Evolutionary conservation across 2,797 vertebrate species (phyloP).

Genomic region (Sternotherus odoratus): DNA sequence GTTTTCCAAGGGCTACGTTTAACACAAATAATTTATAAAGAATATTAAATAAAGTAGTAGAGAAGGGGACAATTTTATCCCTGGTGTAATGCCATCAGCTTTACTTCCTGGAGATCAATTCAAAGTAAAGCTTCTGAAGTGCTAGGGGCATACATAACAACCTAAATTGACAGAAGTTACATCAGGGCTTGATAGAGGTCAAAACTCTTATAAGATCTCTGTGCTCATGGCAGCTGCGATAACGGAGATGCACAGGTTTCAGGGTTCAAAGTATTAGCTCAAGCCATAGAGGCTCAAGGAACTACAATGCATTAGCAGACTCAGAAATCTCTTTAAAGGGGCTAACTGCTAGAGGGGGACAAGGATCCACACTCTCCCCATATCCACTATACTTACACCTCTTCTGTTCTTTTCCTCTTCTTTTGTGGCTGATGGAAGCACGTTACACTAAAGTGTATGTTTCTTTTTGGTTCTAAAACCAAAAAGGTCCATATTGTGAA

Average conservation of each 20-base stretch:
- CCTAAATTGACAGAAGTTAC: rapidly evolving
- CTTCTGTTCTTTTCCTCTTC: neutral
- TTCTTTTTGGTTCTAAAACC: conserved; percentile 1
- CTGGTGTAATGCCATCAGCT: neutral
- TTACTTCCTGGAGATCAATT: rapidly evolving
- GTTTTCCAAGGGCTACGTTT: neutral
- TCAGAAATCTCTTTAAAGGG: neutral
- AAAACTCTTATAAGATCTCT: neutral
- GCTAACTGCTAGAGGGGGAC: neutral
- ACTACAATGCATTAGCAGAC: neutral
- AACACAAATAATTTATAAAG: neutral
- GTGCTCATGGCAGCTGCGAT: neutral
- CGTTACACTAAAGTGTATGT: neutral
- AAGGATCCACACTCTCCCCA: neutral
- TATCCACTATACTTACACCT: too few species aligned
- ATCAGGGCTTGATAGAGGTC: neutral
- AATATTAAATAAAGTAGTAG: neutral
- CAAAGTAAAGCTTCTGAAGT: neutral
- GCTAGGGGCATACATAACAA: neutral
- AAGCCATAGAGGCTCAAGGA: neutral
- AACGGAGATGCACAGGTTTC: neutral
- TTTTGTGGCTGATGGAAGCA: neutral
- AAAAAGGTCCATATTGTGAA: neutral
- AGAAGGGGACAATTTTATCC: neutral
- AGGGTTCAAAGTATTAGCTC: neutral